phyloP scores from a whole-genome alignment of 1,140 invertebrate species.

The Drosophila bocki region DNA sequence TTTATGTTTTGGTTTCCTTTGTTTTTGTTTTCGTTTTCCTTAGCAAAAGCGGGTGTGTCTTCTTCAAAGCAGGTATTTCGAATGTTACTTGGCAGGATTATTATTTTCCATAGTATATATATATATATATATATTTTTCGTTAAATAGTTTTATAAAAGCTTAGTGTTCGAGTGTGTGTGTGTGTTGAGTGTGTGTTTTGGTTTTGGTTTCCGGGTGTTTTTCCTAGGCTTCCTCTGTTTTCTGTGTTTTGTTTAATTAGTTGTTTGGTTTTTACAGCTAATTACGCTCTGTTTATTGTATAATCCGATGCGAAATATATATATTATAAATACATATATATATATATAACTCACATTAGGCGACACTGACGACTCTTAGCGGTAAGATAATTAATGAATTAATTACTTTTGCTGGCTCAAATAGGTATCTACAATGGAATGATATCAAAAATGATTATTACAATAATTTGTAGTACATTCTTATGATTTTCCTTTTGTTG shows the following conservation, averaged over 20 bases:
- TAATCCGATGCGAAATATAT: slow-evolving; percentile 66
- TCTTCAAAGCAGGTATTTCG: slow-evolving; percentile 84
- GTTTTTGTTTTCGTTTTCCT: slow-evolving; percentile 47
- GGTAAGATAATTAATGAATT: slow-evolving; percentile 41
- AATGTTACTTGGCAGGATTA: slow-evolving; percentile 85
- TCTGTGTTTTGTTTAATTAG: slow-evolving; percentile 51
- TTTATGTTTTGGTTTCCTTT: slow-evolving; percentile 48
- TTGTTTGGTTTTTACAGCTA: slow-evolving; percentile 62
- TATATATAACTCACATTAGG: slow-evolving; percentile 75
- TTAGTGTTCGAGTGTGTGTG: slow-evolving; percentile 56
- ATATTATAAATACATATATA: slow-evolving; percentile 16
- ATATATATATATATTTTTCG: slow-evolving; percentile 57
- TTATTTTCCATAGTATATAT: slow-evolving; percentile 75
- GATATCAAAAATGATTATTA: slow-evolving; percentile 75
- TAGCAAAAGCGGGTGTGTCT: slow-evolving; percentile 85
- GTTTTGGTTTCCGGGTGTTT: slow-evolving; percentile 30
- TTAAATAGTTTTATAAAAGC: slow-evolving; percentile 84
- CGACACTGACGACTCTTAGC: slow-evolving; percentile 80
- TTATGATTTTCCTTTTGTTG: slow-evolving; percentile 39
- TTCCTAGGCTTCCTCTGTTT: slow-evolving; percentile 48
- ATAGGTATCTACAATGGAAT: slow-evolving; percentile 82
- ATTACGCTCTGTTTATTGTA: slow-evolving; percentile 53
- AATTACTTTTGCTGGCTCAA: slow-evolving; percentile 60
- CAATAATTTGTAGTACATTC: slow-evolving; percentile 47
- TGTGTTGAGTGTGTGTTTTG: slow-evolving; percentile 26